phyloP scores from a whole-genome alignment of 2,113 vertebrate genomes.

The Tragelaphus buxtoni region DNA sequence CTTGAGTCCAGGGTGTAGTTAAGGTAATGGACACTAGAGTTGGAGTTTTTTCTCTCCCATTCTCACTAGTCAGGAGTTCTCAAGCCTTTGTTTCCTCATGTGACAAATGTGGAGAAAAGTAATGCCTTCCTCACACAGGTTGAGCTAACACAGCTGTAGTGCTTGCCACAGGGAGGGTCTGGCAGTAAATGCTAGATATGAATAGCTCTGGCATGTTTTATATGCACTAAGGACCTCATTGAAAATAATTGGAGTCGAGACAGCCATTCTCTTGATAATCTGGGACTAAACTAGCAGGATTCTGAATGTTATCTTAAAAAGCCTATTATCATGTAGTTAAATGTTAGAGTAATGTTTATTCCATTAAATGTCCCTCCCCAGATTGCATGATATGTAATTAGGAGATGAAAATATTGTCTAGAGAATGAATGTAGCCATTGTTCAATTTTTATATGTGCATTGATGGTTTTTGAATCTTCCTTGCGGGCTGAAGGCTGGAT shows the following conservation, averaged over 20 bases:
- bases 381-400: constrained; percentile 53
- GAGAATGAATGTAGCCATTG: constrained; percentile 51
- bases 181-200: not conserved
- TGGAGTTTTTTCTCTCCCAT: not conserved
- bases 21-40: not conserved
- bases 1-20: not conserved
- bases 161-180: not conserved
- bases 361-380: constrained; percentile 18
- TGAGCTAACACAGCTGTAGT: not conserved
- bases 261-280: not conserved
- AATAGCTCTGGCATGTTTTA: not conserved
- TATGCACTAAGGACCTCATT: not conserved
- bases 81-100: not conserved
- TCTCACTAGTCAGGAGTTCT: not conserved
- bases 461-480: constrained; percentile 51
- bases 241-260: not conserved
- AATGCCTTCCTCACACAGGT: not conserved
- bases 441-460: constrained; percentile 28
- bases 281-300: not conserved
- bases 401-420: constrained; percentile 15
- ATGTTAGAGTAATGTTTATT: constrained; percentile 36
- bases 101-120: not conserved
- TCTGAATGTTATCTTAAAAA: constrained; percentile 19
- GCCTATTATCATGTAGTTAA: not conserved
- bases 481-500: not conserved